Evolutionary conservation across 2,113 vertebrate species (phyloP).

Genomic region (pig (Sus scrofa)): T2T-Sscrofa CM000819.6:136836001-136836500

Average conservation of each 20-base stretch:
- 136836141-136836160: background rate
- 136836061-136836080: constrained; percentile 15
- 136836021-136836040: background rate
- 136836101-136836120: background rate
- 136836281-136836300: constrained; percentile 56
- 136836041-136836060: background rate
- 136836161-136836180: background rate
- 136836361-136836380: constrained; percentile 49
- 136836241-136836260: constrained; percentile 37
- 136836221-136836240: background rate
- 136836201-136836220: background rate
- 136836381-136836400: background rate
- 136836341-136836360: constrained; percentile 30
- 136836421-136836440: background rate
- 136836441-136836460: background rate
- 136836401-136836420: background rate
- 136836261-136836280: background rate
- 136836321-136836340: background rate
- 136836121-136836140: constrained; percentile 38
- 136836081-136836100: constrained; percentile 37
- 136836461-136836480: background rate
- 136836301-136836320: constrained; percentile 27
- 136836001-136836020: background rate
- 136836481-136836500: background rate
- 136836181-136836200: constrained; percentile 27